A percentile compares a stretch with the other conserved stretches of the same genome.
These are phyloP conservation scores for Gallinago jamesoni DNA, from an alignment of 2,113 vertebrate genomes.

Conservation along the genomic window DNA sequence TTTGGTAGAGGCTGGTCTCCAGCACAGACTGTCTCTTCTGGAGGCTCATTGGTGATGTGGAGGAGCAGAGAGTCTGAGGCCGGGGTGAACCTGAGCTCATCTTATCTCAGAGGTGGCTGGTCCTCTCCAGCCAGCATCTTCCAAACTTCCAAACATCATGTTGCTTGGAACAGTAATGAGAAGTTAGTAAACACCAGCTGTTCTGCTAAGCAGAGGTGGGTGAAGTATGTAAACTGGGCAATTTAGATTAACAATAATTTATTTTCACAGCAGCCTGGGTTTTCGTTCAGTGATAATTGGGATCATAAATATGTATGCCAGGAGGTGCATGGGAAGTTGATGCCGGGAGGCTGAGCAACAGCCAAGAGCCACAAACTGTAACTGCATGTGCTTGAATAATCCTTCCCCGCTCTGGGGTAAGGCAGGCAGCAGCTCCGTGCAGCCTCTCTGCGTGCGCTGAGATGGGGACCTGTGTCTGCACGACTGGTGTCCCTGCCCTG, in stretches of 20 bases:
- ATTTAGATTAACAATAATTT: constrained; percentile 46
- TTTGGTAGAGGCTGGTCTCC: neutral
- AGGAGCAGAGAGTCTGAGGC: neutral
- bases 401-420: neutral
- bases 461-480: neutral
- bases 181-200: constrained; percentile 57
- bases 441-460: neutral
- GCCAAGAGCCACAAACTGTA: neutral
- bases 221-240: constrained; percentile 7
- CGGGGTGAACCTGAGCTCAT: neutral
- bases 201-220: constrained; percentile 30
- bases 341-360: neutral
- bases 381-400: neutral
- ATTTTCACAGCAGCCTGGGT: constrained; percentile 19
- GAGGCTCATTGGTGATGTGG: neutral
- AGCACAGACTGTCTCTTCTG: neutral
- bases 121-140: neutral
- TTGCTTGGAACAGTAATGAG: neutral
- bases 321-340: neutral
- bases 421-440: accelerated
- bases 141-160: neutral
- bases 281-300: constrained; percentile 25
- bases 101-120: neutral
- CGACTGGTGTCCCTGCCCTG: neutral
- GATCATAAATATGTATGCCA: constrained; percentile 30